Percentiles rank a stretch among this genome's conserved stretches.
These are phyloP conservation scores for Cheiracanthium punctorium DNA, from an alignment of 2,888 invertebrate species.

Conservation along the genomic window DNA sequence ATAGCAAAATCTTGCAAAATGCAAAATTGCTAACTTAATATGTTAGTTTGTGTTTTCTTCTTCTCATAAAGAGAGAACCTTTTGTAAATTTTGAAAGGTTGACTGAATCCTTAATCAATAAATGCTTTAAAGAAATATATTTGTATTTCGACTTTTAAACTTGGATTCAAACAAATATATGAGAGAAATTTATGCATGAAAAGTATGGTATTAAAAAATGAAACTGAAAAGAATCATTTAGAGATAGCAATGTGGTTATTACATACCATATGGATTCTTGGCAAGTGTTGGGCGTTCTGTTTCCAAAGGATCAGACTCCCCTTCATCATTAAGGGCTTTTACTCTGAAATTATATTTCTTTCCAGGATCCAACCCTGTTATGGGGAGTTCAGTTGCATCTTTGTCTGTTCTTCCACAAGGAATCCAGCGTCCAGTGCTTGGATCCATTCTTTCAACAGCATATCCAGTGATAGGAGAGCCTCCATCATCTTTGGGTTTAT, in stretches of 20 bases:
- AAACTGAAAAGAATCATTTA: neutral
- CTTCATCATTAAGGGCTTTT: slow-evolving; percentile 93
- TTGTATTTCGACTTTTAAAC: too few species aligned
- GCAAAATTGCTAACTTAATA: too few species aligned
- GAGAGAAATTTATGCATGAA: too few species aligned
- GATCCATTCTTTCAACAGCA: slow-evolving; percentile 86
- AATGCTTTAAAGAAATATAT: too few species aligned
- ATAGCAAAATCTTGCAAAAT: too few species aligned
- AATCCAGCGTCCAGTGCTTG: slow-evolving; percentile 85
- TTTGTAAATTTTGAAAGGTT: too few species aligned
- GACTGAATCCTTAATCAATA: too few species aligned
- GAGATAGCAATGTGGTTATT: neutral
- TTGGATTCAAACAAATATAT: too few species aligned
- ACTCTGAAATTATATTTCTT: slow-evolving; percentile 95
- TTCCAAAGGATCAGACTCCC: slow-evolving; percentile 91
- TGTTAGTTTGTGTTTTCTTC: too few species aligned
- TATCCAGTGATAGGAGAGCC: slow-evolving; percentile 90
- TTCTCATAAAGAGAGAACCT: too few species aligned
- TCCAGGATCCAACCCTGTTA: slow-evolving; percentile 90
- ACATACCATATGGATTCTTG: slow-evolving; percentile 93
- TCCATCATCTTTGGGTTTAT: slow-evolving; percentile 90
- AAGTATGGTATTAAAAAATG: too few species aligned
- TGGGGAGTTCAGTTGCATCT: slow-evolving; percentile 82
- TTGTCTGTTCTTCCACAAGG: slow-evolving; percentile 85
- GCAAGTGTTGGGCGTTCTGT: slow-evolving; percentile 91